These are phyloP conservation scores for Pantherophis vulpinus DNA, from an alignment of 2,797 vertebrate genomes.

Conservation along the genomic window DNA sequence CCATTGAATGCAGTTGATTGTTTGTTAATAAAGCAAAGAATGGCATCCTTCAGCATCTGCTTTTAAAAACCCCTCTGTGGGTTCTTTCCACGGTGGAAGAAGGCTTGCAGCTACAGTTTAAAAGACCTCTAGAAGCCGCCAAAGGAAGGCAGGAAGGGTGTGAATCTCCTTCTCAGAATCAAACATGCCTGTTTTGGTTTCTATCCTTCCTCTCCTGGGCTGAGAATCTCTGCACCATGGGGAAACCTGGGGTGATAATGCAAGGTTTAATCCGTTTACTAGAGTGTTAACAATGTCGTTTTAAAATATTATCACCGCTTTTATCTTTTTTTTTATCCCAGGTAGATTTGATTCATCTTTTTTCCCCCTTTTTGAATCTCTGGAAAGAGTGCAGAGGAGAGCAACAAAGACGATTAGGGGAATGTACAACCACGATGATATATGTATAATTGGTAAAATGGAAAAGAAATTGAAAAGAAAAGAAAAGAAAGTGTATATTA, in stretches of 20 bases:
- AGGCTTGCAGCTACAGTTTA: slow-evolving; percentile 45
- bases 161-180: neutral
- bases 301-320: neutral
- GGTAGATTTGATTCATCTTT: slow-evolving; percentile 21
- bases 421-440: too few relatives aligned
- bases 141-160: slow-evolving; percentile 36
- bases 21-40: slow-evolving; percentile 56
- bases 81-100: slow-evolving; percentile 44
- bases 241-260: neutral
- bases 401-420: neutral
- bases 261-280: neutral
- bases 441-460: too few relatives aligned
- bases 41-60: slow-evolving; percentile 48
- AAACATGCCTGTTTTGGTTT: neutral
- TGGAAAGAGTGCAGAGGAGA: neutral
- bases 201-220: neutral
- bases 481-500: too few relatives aligned
- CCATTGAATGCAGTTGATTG: slow-evolving; percentile 62
- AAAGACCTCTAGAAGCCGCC: slow-evolving; percentile 32
- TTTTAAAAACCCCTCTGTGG: slow-evolving; percentile 40
- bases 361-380: neutral
- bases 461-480: too few relatives aligned
- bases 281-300: neutral
- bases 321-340: neutral
- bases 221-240: slow-evolving; percentile 44